Evolutionary conservation across 1,140 invertebrate genomes (phyloP), one percentile per base, ranked within the genome.

Genomic region (Neotoxoptera formosana): DNA sequence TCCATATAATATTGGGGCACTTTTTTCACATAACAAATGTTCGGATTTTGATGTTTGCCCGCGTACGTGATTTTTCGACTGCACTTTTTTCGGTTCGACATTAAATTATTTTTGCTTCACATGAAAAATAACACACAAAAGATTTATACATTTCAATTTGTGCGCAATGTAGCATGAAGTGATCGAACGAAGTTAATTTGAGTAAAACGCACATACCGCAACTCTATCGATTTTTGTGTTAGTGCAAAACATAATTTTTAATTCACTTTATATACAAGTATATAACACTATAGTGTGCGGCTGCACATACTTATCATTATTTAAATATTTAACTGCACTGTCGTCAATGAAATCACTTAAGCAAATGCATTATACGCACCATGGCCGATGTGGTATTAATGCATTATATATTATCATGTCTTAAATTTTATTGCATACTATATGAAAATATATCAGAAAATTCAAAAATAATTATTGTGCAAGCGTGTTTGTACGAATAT

Each of bases 111-210:
- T 45, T 86, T 86, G 21, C 83, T 86, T 86, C 36, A 25, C 83
- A 45, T 41, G 83, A 45, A 86, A 86, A 86, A 86, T 86, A 86
- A 86, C 41, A 41, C 25, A 86, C 83, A 86, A 86, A 86, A 86
- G 36, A 86, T 41, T 86, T 41, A 41, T 41, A 86, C 83, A 86
- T 86, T 86, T 86, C 36, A 86, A 86, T 86, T 86, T 86, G 41
- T 45, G 23, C 4, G 83, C 83, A 86, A 45, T 86, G 83, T 25
- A 86, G 36, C 23, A 86, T 41, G 36, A 86, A 86, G 83, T 86
- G 83, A 86, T 86, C 21, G 36, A 86, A 41, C 4, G 36, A 41
- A 86, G 83, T 45, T 41, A 86, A 86, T 41, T 41, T 86, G 23
- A 86, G 36, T 86, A 86, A 76, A 76, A 76, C 30, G 60, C 60